Base-by-base conservation (phyloP, 2,113 vertebrate species). In the Poicephalus meyeri region DNA sequence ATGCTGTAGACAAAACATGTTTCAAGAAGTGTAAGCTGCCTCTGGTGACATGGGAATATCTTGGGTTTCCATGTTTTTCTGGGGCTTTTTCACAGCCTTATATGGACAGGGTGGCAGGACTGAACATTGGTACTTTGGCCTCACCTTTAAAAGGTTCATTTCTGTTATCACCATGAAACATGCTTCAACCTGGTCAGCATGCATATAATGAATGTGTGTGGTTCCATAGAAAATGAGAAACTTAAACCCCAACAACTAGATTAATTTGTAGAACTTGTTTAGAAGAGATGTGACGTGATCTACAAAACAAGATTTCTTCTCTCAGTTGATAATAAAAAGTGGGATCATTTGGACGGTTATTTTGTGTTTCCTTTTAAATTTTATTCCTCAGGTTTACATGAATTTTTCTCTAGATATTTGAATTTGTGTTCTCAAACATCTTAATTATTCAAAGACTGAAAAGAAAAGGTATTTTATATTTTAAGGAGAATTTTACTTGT, bases 161-260 rank as follows among this genome's bases (percentile, higher is more conserved):
- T 21, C 12, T 8, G 28, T 9, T 55, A 13, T 46, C 42, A 35
- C 5, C 14, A 3, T 4, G 6, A 0, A 7, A 19, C 18, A 15
- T 19, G 8, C 19, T 47, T 52, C 39, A 79, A 5, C 31, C 41
- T 8, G 10, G 14, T 55, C 37, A 53, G 2, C 8, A 6, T 15
- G 8, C 11, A 9, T 13, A 3, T 4, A 52, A 7, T 12, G 6
- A 4, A 7, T 31, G 5, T n/a, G 18, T 35, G 71, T 60, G 10
- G 5, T 77, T 52, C 52, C 6, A 9, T 0, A n/a, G 65, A 50
- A 74, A 87, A 55, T 9, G 8, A 63, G n/a, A 66, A 47, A 85
- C 8, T 39, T 55, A 66, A 55, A 78, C 52, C 1, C 2, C 6
- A 33, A 5, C 12, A 74, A 8, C 4, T 39, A 55, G 20, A 39